phyloP scores from a whole-genome alignment of 1,140 invertebrate species.

The Temnothorax longispinosus region DNA sequence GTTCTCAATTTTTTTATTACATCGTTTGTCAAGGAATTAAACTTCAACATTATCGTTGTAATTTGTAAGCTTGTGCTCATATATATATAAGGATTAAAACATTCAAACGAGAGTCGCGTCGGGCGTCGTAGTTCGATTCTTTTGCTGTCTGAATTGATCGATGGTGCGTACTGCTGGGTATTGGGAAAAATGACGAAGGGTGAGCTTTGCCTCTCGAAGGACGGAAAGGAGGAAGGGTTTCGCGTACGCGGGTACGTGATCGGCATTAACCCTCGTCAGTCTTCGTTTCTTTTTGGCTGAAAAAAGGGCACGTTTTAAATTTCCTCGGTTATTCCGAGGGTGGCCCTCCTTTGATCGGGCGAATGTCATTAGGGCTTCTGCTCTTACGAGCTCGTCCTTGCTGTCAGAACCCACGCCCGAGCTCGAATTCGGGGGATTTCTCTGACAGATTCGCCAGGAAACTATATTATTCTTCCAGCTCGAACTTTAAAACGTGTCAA shows the following conservation, averaged over 20 bases:
- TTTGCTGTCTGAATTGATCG: slow-evolving; percentile 67
- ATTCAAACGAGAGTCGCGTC: slow-evolving; percentile 26
- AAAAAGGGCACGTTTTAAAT: slow-evolving; percentile 82
- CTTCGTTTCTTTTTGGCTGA: slow-evolving; percentile 72
- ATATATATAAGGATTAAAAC: slow-evolving; percentile 30
- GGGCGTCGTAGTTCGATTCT: slow-evolving; percentile 45
- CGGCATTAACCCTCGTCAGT: slow-evolving; percentile 82
- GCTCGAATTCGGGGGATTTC: slow-evolving; percentile 15
- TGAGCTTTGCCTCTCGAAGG: slow-evolving; percentile 44
- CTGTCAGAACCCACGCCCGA: slow-evolving; percentile 15
- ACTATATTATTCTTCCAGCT: slow-evolving; percentile 4
- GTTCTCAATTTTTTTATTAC: background rate
- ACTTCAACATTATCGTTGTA: background rate
- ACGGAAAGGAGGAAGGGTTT: slow-evolving; percentile 54
- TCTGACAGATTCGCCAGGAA: slow-evolving; percentile 39
- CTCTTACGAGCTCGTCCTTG: slow-evolving; percentile 59
- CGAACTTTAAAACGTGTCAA: background rate
- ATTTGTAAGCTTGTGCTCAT: background rate
- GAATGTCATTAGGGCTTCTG: slow-evolving; percentile 79
- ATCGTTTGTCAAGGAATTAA: background rate
- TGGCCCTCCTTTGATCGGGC: slow-evolving; percentile 78
- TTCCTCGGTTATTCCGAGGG: slow-evolving; percentile 80
- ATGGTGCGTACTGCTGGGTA: slow-evolving; percentile 61
- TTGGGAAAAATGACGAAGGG: slow-evolving; percentile 72
- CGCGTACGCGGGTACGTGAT: slow-evolving; percentile 79